A percentile compares a stretch with the other conserved stretches of the same genome.
Conservation (phyloP, 2,888 invertebrate species). For the Crossocerus cetratus region DNA sequence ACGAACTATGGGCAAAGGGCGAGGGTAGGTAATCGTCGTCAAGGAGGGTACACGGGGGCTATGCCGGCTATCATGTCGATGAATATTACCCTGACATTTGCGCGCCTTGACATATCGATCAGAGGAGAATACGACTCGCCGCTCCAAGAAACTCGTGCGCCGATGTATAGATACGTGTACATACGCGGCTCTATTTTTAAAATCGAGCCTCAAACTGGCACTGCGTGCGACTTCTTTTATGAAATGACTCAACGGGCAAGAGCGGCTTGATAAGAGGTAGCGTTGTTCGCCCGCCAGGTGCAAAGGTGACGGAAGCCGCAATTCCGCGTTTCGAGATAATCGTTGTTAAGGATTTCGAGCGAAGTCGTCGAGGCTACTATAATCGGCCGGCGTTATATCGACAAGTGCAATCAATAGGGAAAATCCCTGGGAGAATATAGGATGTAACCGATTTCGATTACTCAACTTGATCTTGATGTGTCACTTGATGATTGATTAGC, state of each 20-base stretch:
- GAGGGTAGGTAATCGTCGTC: slow-evolving; percentile 48
- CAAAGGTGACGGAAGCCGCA: too few species aligned
- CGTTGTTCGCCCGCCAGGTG: too few species aligned
- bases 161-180: too few species aligned
- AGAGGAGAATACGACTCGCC: not conserved
- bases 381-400: not conserved
- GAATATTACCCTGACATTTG: slow-evolving; percentile 50
- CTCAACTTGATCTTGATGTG: slow-evolving; percentile 21
- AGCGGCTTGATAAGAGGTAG: too few species aligned
- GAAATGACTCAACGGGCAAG: too few species aligned
- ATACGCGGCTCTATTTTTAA: too few species aligned
- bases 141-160: too few species aligned
- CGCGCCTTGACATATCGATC: slow-evolving; percentile 43
- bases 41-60: slow-evolving; percentile 21
- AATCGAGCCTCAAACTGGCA: too few species aligned
- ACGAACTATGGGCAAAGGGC: slow-evolving; percentile 47
- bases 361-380: too few species aligned
- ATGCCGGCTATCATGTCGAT: slow-evolving; percentile 40
- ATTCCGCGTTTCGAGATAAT: too few species aligned
- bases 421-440: not conserved
- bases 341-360: too few species aligned
- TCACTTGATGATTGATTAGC: slow-evolving; percentile 20
- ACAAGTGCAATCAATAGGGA: not conserved
- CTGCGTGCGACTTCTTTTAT: too few species aligned
- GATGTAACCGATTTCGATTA: slow-evolving; percentile 5